Evolutionary conservation across 2,113 vertebrate species (phyloP), one percentile per base, ranked within the genome.

Genomic region (Neodon shergylaensis): DNA sequence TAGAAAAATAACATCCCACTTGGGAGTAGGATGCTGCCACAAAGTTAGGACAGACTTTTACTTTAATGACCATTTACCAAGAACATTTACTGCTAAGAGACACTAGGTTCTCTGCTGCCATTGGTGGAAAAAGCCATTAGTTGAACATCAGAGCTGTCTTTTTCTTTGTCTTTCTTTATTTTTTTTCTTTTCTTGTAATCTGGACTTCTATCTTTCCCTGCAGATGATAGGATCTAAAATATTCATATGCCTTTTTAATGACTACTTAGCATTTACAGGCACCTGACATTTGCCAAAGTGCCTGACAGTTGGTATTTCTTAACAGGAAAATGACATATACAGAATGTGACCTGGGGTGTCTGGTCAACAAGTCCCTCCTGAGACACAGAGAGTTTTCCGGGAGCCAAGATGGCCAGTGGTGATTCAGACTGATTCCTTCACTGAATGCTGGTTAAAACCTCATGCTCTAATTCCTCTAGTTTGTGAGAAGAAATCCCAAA

Each of bases 161-260:
- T 70, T 73, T 74, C 33, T 31, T 3, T 70, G n/a, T 70, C 88
- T 86, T 28, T 44, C 86, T 16, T 31, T 52, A 11, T 24, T 2
- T 49, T n/a, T 6, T 4, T 39, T 44, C 6, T 12, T 47, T 19
- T 39, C 47, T 91, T 89, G 26, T 28, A 91, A 93, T 90, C 91
- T 87, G 52, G 58, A n/a, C 68, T 94, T 66, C 82, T 86, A 88
- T 68, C 79, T 90, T 95, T 94, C 70, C 61, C 77, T 83, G 93
- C 68, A 91, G 61, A 73, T 94, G 81, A 96, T 91, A 78, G 92
- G 91, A 63, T 96, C 65, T 97, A 52, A 97, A 97, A 97, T 97
- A 97, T 97, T 97, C 93, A 97, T 97, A 70, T 86, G 73, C 77
- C 79, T 97, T 97, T 87, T 73, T 95, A 95, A 97, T 95, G 96